Evolutionary conservation across 2,888 invertebrate species (phyloP).

Genomic region (Cephus pulcher): DNA sequence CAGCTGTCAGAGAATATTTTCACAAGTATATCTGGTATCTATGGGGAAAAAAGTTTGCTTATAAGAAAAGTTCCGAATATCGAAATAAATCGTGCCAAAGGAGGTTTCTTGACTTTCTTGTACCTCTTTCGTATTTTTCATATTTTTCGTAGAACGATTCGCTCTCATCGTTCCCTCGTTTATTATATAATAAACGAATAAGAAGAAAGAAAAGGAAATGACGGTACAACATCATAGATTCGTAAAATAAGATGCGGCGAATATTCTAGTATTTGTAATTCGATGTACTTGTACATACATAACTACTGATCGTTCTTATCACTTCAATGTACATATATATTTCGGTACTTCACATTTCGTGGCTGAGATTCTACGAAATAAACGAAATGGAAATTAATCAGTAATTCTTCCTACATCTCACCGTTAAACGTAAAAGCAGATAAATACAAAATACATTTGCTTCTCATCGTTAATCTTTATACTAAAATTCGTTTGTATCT

Average conservation of each 20-base stretch:
- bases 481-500: not conserved
- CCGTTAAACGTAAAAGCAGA: not conserved
- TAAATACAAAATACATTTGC: not conserved
- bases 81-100: constrained; percentile 1
- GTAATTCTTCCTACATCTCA: not conserved
- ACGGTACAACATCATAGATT: not conserved
- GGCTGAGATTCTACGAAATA: constrained; percentile 56
- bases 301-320: constrained; percentile 55
- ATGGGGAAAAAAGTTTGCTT: not conserved
- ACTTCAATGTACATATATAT: constrained; percentile 60
- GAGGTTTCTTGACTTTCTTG: not conserved
- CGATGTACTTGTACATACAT: constrained; percentile 63
- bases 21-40: not conserved
- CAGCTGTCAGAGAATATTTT: not conserved
- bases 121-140: not conserved
- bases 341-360: constrained; percentile 61
- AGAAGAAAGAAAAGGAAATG: not conserved
- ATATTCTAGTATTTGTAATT: constrained; percentile 51
- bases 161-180: not conserved
- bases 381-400: constrained; percentile 24
- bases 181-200: not conserved
- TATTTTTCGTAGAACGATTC: not conserved
- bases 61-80: not conserved
- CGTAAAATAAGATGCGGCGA: constrained; percentile 5
- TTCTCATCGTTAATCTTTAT: too few species aligned